A percentile compares a stretch with the other conserved stretches of the same genome.
These are phyloP conservation scores for Tupiocoris notatus DNA, from an alignment of 2,888 invertebrate species.

Conservation along the genomic window DNA sequence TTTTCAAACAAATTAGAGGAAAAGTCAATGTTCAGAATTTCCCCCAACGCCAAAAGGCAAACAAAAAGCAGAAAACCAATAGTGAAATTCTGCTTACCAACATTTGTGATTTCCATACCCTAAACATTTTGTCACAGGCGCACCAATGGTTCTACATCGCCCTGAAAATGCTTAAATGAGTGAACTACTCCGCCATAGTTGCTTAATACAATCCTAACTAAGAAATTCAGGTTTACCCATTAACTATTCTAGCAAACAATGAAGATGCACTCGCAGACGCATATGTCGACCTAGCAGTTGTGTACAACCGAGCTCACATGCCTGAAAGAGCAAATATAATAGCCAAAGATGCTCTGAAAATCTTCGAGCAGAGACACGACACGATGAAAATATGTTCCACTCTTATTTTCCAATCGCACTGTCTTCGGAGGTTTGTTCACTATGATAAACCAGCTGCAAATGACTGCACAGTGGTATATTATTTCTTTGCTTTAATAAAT, in stretches of 20 bases:
- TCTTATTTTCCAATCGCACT: constrained; percentile 10
- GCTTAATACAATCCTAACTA: too few species aligned
- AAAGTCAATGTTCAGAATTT: too few species aligned
- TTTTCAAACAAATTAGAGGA: too few species aligned
- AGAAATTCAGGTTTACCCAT: too few species aligned
- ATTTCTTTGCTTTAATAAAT: not conserved
- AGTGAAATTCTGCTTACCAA: too few species aligned
- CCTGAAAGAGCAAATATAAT: constrained; percentile 9
- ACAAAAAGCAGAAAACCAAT: too few species aligned
- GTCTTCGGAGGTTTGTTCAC: constrained; percentile 22
- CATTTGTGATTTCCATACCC: too few species aligned
- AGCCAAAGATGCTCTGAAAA: not conserved
- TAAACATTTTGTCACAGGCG: too few species aligned
- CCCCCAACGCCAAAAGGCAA: too few species aligned
- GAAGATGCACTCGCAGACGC: constrained; percentile 12
- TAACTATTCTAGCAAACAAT: constrained; percentile 20
- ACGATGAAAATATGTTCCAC: not conserved
- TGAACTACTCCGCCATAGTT: too few species aligned
- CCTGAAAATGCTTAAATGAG: too few species aligned
- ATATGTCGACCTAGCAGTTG: constrained; percentile 18
- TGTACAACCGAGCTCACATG: constrained; percentile 29
- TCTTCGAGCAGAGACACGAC: not conserved
- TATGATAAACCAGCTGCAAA: not conserved
- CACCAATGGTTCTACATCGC: too few species aligned
- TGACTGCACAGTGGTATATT: not conserved